Base-by-base conservation (phyloP, 2,113 vertebrate species). In the Burhinus bistriatus region DNA sequence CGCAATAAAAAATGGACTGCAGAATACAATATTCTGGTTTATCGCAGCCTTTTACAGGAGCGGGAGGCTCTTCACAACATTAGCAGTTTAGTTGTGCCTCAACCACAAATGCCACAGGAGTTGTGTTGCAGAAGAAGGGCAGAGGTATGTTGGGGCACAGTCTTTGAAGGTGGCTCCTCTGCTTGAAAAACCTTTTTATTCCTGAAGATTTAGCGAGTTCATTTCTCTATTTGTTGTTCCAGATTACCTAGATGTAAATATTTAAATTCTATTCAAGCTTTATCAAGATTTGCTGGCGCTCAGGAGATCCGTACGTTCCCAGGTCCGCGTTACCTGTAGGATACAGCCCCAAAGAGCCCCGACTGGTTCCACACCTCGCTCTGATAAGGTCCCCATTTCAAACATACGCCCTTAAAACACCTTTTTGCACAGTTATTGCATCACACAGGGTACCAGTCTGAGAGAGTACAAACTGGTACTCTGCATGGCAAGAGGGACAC, bases 311-410 rank as follows among this genome's bases (percentile, higher is more conserved):
- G 21, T 3, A 9, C 18, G 12, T 44, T 17, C 38, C n/a, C 23
- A 10, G 1, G 11, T 3, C n/a, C 15, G 4, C 2, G 1, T 9
- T 11, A 75, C 49, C 34, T 30, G 5, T 8, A 47, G 6, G n/a
- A 22, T 2, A 7, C 21, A 32, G 57, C 20, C 38, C 34, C 11
- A 34, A 6, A 52, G 27, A n/a, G 15, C 18, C 42, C 52, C 40
- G 44, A 17, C 5, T 2, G 4, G 22, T 40, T 34, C 59, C 40
- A 42, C 11, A 2, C 11, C 21, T 12, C 45, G 18, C n/a, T 15
- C 49, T 2, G 4, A 16, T 11, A 58, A 26, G 7, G 11, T 5
- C 17, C 45, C 18, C 17, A 2, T 58, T 64, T 77, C 49, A 40
- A 6, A 27, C 7, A 8, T 0, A 25, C 3, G 5, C 32, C 42